A percentile compares a stretch with the other conserved stretches of the same genome.
Conservation (phyloP, 1,140 invertebrate genomes). For the Apis florea region DNA sequence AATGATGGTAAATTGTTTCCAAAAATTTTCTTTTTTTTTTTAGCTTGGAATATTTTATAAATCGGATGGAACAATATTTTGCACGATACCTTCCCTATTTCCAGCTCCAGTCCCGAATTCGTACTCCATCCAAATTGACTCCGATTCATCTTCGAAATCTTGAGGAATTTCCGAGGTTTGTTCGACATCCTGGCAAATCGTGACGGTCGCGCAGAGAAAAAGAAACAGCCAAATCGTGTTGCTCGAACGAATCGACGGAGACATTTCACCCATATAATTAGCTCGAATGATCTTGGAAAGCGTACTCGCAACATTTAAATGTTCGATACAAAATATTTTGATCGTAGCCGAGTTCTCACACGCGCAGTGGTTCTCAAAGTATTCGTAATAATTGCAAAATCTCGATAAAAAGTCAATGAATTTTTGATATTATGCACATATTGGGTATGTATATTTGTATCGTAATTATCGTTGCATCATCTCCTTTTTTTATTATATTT, state of each 20-base stretch:
- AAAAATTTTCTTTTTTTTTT: too few relatives aligned
- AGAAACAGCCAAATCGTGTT: constrained; percentile 16
- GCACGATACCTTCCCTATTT: constrained; percentile 67
- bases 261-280: constrained; percentile 25
- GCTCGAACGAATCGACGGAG: not conserved
- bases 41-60: too few relatives aligned
- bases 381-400: too few relatives aligned
- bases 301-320: not conserved
- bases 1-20: not conserved
- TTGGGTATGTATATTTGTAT: too few relatives aligned
- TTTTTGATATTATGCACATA: too few relatives aligned
- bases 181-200: constrained; percentile 12
- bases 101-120: constrained; percentile 62
- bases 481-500: too few relatives aligned
- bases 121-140: constrained; percentile 65
- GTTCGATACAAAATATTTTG: constrained; percentile 52
- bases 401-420: too few relatives aligned
- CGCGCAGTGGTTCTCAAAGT: constrained; percentile 1
- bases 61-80: not conserved
- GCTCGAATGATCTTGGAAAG: not conserved
- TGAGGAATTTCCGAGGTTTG: not conserved
- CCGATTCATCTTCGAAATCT: constrained; percentile 20
- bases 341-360: not conserved
- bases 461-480: too few relatives aligned
- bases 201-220: constrained; percentile 3